Conservation (phyloP, 2,888 invertebrate genomes). For the Chymomyza amoena region DNA sequence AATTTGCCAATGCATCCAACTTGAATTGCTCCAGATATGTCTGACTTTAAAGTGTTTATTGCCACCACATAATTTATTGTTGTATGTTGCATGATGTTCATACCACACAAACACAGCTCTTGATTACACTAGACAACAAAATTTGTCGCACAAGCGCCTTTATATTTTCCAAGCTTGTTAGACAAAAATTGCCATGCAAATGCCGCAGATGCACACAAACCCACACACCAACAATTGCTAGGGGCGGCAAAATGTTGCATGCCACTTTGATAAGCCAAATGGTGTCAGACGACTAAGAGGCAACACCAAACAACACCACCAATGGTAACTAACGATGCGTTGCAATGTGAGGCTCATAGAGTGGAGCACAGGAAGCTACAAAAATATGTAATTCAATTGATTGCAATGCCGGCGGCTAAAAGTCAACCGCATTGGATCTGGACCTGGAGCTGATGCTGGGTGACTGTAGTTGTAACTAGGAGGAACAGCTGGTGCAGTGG, state of each 20-base stretch:
- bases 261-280: constrained; percentile 34
- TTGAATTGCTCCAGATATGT: constrained; percentile 20
- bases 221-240: constrained; percentile 15
- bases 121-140: constrained; percentile 46
- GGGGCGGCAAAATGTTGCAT: constrained; percentile 12
- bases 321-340: constrained; percentile 52
- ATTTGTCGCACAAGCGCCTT: constrained; percentile 40
- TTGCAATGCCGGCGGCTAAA: constrained; percentile 45
- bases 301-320: constrained; percentile 15
- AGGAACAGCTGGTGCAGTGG: constrained; percentile 15
- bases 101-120: constrained; percentile 31
- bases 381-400: constrained; percentile 66
- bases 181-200: constrained; percentile 65
- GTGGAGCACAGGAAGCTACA: constrained; percentile 51
- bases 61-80: constrained; percentile 37
- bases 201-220: constrained; percentile 3
- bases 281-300: constrained; percentile 35
- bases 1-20: constrained; percentile 16
- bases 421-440: constrained; percentile 30
- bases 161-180: constrained; percentile 40
- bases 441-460: not conserved
- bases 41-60: constrained; percentile 29
- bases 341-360: not conserved
- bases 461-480: constrained; percentile 7
- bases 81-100: constrained; percentile 23